phyloP scores from a whole-genome alignment of 92 coral and sea anemone species.

The Paramuricea clavata region DNA sequence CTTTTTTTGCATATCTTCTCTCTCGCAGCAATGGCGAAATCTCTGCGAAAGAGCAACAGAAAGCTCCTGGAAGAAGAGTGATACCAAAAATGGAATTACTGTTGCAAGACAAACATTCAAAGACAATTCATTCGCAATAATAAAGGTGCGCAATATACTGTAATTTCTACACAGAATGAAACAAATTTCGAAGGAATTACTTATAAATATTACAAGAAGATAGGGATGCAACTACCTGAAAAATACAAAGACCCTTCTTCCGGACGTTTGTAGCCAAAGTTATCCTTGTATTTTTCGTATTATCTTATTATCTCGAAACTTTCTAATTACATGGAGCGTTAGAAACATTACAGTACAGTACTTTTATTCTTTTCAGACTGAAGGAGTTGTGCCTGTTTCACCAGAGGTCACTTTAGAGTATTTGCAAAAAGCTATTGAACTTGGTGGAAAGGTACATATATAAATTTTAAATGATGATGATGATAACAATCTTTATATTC shows the following conservation, averaged over 20 bases:
- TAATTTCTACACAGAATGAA: no score
- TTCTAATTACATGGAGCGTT: no score
- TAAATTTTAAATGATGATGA: no score
- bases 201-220: not conserved
- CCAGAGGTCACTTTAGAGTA: conserved; percentile 83
- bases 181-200: no score
- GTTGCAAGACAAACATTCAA: conserved; percentile 85
- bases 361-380: conserved; percentile 64
- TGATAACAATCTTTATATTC: no score
- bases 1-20: not conserved
- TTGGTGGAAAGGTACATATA: conserved; percentile 98
- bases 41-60: conserved; percentile 70
- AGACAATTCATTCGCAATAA: conserved; percentile 65
- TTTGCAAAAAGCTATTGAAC: conserved; percentile 80
- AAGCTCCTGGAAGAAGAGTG: conserved; percentile 84
- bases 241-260: no score
- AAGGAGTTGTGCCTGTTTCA: conserved; percentile 84
- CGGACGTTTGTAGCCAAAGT: no score
- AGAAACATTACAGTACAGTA: not conserved
- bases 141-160: conserved; percentile 79
- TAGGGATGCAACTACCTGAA: not conserved
- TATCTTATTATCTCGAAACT: no score
- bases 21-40: conserved; percentile 79
- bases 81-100: conserved; percentile 86
- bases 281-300: no score